These are phyloP conservation scores for Lithosia quadra DNA, from an alignment of 2,888 invertebrate genomes.

Conservation along the genomic window DNA sequence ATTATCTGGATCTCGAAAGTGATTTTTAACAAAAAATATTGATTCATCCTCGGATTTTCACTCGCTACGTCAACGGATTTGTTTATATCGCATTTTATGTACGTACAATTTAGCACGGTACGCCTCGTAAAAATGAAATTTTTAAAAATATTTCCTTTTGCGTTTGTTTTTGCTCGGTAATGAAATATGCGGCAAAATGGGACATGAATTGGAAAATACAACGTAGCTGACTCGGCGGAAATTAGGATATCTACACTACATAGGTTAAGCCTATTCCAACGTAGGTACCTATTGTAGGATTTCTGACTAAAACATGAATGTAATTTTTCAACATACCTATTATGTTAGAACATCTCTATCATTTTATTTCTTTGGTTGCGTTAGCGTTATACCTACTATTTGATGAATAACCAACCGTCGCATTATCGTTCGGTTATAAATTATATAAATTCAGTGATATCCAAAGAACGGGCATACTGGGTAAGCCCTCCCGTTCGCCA, in stretches of 20 bases:
- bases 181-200: constrained; percentile 58
- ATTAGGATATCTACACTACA: constrained; percentile 42
- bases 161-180: constrained; percentile 52
- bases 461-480: no score
- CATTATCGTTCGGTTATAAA: no score
- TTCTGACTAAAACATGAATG: no score
- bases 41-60: constrained; percentile 23
- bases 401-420: no score
- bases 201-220: constrained; percentile 49
- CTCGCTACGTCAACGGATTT: constrained; percentile 32
- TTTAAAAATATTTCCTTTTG: constrained; percentile 48
- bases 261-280: constrained; percentile 14
- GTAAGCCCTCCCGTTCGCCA: no score
- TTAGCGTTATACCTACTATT: no score
- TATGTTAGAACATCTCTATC: no score
- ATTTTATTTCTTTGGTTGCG: no score
- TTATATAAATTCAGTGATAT: no score
- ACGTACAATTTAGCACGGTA: constrained; percentile 25
- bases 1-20: constrained; percentile 30
- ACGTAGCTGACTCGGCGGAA: constrained; percentile 30
- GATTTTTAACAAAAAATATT: constrained; percentile 19
- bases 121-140: constrained; percentile 50
- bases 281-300: no score
- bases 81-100: constrained; percentile 36
- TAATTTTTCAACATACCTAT: no score